Conservation (phyloP, 1,140 invertebrate genomes). For the Acromyrmex echinatior region DNA sequence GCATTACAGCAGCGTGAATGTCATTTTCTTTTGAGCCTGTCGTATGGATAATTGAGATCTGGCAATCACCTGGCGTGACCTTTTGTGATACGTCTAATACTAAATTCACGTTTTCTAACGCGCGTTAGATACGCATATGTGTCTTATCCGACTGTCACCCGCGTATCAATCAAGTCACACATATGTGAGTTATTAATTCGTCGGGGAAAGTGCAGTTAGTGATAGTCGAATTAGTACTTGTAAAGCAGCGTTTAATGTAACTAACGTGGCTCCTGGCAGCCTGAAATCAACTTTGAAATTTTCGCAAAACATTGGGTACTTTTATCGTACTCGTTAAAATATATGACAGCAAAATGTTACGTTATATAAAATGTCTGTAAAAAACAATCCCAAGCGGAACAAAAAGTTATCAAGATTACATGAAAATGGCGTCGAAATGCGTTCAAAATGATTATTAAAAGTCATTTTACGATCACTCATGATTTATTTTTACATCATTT, state of each 20-base stretch:
- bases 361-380: background rate
- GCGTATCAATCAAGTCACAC: conserved; percentile 34
- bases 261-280: background rate
- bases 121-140: conserved; percentile 15
- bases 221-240: conserved; percentile 7
- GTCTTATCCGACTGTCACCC: conserved; percentile 42
- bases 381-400: too few relatives aligned
- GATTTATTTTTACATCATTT: too few relatives aligned
- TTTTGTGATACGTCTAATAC: conserved; percentile 45
- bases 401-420: too few relatives aligned
- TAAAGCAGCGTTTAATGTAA: background rate
- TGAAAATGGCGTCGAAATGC: too few relatives aligned
- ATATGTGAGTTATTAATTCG: conserved; percentile 30
- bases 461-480: too few relatives aligned
- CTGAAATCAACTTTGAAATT: background rate
- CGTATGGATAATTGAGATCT: conserved; percentile 58
- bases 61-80: conserved; percentile 51
- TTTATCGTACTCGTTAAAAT: background rate
- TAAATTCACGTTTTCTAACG: conserved; percentile 17
- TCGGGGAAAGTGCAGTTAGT: conserved; percentile 22
- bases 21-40: conserved; percentile 44
- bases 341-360: background rate
- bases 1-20: conserved; percentile 33
- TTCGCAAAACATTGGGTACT: background rate
- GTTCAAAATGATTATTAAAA: too few relatives aligned